These are phyloP conservation scores for Babylonia areolata DNA, from an alignment of 1,140 invertebrate species.

Conservation along the genomic window DNA sequence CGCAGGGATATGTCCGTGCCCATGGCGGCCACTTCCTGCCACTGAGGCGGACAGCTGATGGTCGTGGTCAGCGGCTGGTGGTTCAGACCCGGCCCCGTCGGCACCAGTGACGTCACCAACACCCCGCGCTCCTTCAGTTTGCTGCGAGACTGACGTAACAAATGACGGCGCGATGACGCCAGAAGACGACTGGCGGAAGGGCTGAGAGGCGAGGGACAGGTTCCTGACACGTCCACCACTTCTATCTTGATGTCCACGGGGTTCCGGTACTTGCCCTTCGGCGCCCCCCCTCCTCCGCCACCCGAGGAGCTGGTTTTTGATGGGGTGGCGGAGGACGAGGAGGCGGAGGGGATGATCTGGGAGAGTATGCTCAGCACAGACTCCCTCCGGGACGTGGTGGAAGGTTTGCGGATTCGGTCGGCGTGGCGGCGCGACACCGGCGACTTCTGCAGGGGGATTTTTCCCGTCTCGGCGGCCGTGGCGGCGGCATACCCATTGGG, in stretches of 20 bases:
- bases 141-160: constrained; percentile 37
- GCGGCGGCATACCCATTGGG: constrained; percentile 35
- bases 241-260: constrained; percentile 32
- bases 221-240: constrained; percentile 32
- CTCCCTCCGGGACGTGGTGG: neutral
- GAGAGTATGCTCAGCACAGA: neutral
- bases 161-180: constrained; percentile 29
- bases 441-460: constrained; percentile 33
- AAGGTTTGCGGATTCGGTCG: neutral
- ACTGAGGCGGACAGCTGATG: constrained; percentile 41
- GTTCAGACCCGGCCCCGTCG: neutral
- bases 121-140: constrained; percentile 33
- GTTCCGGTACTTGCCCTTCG: neutral
- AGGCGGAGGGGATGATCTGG: neutral
- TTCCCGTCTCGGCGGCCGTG: constrained; percentile 34
- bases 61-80: constrained; percentile 41
- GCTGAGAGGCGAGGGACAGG: constrained; percentile 30
- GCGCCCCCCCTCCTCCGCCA: neutral
- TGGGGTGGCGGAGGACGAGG: neutral
- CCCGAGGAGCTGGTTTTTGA: neutral
- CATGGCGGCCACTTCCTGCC: constrained; percentile 3
- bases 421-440: constrained; percentile 14
- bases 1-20: neutral
- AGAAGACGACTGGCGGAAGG: constrained; percentile 31
- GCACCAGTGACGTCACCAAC: constrained; percentile 28